Conservation (phyloP, 2,888 invertebrate genomes). For the Neoascia interrupta region DNA sequence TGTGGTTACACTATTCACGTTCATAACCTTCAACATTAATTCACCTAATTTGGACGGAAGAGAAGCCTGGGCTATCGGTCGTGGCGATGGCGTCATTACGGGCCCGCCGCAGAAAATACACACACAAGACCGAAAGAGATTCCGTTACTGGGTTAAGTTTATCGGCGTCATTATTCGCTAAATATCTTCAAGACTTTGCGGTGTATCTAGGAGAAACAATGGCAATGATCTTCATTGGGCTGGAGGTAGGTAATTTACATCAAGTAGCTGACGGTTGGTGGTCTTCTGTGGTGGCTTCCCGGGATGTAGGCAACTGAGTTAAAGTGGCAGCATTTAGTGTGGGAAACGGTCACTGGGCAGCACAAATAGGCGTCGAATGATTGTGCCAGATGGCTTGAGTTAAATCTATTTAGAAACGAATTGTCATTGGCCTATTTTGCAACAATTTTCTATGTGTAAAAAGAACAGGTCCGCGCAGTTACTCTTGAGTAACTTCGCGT, state of each 20-base stretch:
- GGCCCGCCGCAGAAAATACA: constrained; percentile 6
- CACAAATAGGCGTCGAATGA: too few species aligned
- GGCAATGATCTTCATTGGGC: constrained; percentile 53
- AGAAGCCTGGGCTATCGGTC: not conserved
- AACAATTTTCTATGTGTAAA: too few species aligned
- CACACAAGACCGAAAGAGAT: not conserved
- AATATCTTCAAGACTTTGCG: constrained; percentile 19
- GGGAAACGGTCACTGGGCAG: too few species aligned
- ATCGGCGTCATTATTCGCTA: constrained; percentile 45
- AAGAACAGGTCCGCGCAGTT: too few species aligned
- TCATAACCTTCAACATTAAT: constrained; percentile 44
- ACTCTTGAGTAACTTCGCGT: too few species aligned
- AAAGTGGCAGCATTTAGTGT: too few species aligned
- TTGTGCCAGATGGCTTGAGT: too few species aligned
- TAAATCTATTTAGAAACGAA: too few species aligned
- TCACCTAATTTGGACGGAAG: constrained; percentile 40
- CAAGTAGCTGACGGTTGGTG: not conserved
- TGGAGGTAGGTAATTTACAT: constrained; percentile 35
- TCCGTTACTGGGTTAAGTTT: constrained; percentile 62
- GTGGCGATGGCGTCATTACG: not conserved
- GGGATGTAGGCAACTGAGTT: not conserved
- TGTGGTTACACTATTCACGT: constrained; percentile 26
- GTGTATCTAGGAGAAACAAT: constrained; percentile 20
- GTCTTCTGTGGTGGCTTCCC: not conserved
- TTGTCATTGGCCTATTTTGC: too few species aligned